Conservation (phyloP, 2,888 invertebrate genomes). For the Drosophila ezoana region DNA sequence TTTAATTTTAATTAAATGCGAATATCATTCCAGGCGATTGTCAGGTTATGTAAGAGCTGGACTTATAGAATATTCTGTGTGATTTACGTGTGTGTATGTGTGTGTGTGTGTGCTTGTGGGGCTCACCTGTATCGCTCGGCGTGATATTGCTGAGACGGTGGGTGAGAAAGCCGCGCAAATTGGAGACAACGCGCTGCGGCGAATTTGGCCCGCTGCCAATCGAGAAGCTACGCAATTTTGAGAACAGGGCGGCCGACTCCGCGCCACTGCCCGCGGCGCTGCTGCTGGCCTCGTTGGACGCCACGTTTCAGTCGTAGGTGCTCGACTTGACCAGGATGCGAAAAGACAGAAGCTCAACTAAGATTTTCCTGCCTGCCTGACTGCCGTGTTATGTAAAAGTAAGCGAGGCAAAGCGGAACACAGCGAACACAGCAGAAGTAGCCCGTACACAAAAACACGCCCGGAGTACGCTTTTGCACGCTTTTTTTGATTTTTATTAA, state of each 20-base stretch:
- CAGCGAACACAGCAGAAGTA: too few species aligned
- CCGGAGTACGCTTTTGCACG: too few species aligned
- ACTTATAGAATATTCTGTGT: background rate
- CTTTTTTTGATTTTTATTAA: too few species aligned
- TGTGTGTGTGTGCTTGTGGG: too few species aligned
- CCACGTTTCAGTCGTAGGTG: slow-evolving; percentile 73
- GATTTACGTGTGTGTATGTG: background rate
- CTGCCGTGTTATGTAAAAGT: too few species aligned
- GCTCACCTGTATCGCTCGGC: slow-evolving; percentile 91
- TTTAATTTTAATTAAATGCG: slow-evolving; percentile 76
- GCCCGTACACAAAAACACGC: too few species aligned
- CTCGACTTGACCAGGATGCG: too few species aligned
- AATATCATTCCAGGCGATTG: slow-evolving; percentile 27
- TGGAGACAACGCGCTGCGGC: slow-evolving; percentile 90
- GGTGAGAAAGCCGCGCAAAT: slow-evolving; percentile 90
- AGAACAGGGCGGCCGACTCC: slow-evolving; percentile 87
- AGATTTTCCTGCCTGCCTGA: too few species aligned
- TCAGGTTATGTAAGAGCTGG: slow-evolving; percentile 65
- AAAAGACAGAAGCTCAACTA: too few species aligned
- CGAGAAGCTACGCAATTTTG: slow-evolving; percentile 89
- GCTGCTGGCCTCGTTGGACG: slow-evolving; percentile 84
- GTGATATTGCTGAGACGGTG: slow-evolving; percentile 88
- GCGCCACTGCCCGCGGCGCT: slow-evolving; percentile 85
- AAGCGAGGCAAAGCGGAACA: too few species aligned
- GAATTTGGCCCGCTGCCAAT: slow-evolving; percentile 89